These are phyloP conservation scores for Anseranas semipalmata DNA, from an alignment of 2,113 vertebrate genomes.

Conservation along the genomic window DNA sequence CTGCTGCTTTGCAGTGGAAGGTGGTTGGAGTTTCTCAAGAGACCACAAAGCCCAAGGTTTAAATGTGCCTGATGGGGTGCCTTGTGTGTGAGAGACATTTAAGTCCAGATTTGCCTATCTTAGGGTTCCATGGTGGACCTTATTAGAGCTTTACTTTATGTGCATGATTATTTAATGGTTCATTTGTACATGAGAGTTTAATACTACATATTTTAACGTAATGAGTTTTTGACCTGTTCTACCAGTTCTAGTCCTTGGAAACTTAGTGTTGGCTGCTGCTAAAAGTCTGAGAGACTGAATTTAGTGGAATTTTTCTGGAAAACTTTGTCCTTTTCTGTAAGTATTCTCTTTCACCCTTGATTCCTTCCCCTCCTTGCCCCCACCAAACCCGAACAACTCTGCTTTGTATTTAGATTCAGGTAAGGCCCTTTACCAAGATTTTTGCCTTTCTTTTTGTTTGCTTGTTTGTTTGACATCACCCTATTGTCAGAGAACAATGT, in stretches of 20 bases:
- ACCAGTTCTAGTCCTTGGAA: background rate
- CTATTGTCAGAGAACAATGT: slow-evolving; percentile 41
- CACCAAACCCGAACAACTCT: slow-evolving; percentile 43
- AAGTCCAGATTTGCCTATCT: background rate
- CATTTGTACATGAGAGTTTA: background rate
- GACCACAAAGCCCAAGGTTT: background rate
- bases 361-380: background rate
- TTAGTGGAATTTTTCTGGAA: background rate
- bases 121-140: background rate
- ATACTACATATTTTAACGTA: accelerated
- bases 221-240: background rate
- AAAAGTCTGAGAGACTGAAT: background rate
- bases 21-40: background rate
- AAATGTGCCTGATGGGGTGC: background rate
- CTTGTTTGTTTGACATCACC: slow-evolving; percentile 44
- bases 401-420: slow-evolving; percentile 60
- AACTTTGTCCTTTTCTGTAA: slow-evolving; percentile 54
- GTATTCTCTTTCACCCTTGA: background rate
- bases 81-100: background rate
- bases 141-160: background rate
- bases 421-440: slow-evolving; percentile 43
- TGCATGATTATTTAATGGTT: background rate
- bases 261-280: background rate
- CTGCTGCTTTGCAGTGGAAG: background rate
- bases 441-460: background rate